phyloP scores from a whole-genome alignment of 2,797 vertebrate species.

The Malacoraja senta region DNA sequence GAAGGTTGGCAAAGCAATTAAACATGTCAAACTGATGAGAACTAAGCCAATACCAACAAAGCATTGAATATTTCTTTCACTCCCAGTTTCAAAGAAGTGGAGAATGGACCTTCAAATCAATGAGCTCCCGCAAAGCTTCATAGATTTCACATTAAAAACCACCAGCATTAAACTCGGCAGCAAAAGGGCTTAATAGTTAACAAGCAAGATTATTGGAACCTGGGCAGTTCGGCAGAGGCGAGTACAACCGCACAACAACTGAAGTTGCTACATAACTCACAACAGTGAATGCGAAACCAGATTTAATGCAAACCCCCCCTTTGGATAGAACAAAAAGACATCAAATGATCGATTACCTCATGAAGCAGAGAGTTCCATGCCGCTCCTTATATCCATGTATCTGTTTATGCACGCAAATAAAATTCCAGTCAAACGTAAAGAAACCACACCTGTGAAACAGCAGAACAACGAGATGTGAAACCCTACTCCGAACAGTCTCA shows the following conservation, averaged over 20 bases:
- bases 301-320: neutral
- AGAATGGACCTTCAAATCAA: neutral
- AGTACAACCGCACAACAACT: neutral
- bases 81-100: neutral
- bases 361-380: neutral
- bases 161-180: neutral
- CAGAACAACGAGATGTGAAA: slow-evolving; percentile 2
- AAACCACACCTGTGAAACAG: slow-evolving; percentile 30
- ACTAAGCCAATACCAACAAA: neutral
- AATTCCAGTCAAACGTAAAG: neutral
- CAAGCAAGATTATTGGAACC: neutral
- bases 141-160: neutral
- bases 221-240: neutral
- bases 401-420: slow-evolving; percentile 17
- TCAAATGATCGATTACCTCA: slow-evolving; percentile 17
- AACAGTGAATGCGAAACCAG: neutral
- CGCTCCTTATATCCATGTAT: slow-evolving; percentile 19
- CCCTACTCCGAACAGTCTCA: neutral
- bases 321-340: no score
- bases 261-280: neutral
- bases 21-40: neutral
- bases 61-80: neutral
- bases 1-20: neutral
- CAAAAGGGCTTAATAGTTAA: slow-evolving; percentile 26
- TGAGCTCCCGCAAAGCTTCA: neutral